Conservation (phyloP, 53 echinoderm and acorn worm species). For the Echinometra lucunter region DNA sequence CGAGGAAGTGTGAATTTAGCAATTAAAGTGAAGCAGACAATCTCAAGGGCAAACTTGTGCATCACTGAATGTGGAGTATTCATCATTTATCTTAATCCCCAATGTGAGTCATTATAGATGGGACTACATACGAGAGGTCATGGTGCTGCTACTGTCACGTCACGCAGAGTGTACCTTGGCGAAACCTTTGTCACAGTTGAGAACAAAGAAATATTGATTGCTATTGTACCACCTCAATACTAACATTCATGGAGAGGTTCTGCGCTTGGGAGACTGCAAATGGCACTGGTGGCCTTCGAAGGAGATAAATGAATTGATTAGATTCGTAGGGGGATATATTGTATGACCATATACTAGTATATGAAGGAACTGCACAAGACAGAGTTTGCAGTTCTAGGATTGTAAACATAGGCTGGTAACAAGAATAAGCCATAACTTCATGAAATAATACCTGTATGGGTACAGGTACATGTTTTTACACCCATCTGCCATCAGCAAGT, state of each 20-base stretch:
- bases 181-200: background rate
- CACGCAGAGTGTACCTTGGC: background rate
- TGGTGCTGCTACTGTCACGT: background rate
- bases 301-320: slow-evolving; percentile 36
- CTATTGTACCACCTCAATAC: background rate
- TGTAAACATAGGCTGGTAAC: background rate
- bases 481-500: no score
- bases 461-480: no score
- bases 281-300: background rate
- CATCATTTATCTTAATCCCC: background rate
- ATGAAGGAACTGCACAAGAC: background rate
- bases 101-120: slow-evolving; percentile 13
- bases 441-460: no score
- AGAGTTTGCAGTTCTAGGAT: background rate
- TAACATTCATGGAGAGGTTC: background rate
- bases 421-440: no score
- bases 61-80: background rate
- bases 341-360: background rate
- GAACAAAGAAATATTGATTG: slow-evolving; percentile 36
- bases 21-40: background rate
- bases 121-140: slow-evolving; percentile 10
- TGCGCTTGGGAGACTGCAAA: background rate
- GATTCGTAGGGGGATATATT: background rate
- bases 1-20: slow-evolving; percentile 20
- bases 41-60: background rate